These are phyloP conservation scores for Arctopsyche grandis DNA, from an alignment of 1,140 invertebrate species.

Conservation along the genomic window DNA sequence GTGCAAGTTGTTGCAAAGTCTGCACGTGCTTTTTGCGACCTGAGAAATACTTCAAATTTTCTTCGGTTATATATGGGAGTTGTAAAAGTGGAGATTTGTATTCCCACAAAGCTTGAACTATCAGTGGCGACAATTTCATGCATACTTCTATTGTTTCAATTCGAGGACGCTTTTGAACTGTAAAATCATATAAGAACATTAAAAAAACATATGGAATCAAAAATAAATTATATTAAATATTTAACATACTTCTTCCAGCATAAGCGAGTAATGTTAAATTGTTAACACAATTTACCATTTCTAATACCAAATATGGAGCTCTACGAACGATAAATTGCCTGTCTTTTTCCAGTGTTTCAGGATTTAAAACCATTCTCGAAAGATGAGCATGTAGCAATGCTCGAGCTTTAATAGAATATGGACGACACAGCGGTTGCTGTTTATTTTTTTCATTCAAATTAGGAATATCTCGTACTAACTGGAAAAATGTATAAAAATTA, in stretches of 20 bases:
- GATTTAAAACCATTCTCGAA: slow-evolving; percentile 81
- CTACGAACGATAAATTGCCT: slow-evolving; percentile 90
- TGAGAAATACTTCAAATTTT: slow-evolving; percentile 91
- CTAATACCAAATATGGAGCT: slow-evolving; percentile 95
- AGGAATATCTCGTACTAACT: slow-evolving; percentile 90
- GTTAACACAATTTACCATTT: slow-evolving; percentile 96
- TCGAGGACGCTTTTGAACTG: slow-evolving; percentile 81
- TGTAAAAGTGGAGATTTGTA: slow-evolving; percentile 93
- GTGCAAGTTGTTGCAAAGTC: slow-evolving; percentile 88
- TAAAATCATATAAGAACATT: slow-evolving; percentile 58
- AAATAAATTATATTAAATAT: slow-evolving; percentile 29
- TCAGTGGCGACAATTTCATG: slow-evolving; percentile 96
- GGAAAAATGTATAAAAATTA: slow-evolving; percentile 57
- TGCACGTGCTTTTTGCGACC: slow-evolving; percentile 87
- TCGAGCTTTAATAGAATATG: slow-evolving; percentile 97
- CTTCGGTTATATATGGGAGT: slow-evolving; percentile 94
- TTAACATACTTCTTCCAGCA: slow-evolving; percentile 81
- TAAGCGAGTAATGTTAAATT: slow-evolving; percentile 93
- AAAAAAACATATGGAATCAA: slow-evolving; percentile 34
- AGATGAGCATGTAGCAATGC: slow-evolving; percentile 95
- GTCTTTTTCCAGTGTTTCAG: slow-evolving; percentile 85
- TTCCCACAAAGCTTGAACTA: slow-evolving; percentile 97
- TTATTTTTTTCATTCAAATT: slow-evolving; percentile 96
- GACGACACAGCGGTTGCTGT: slow-evolving; percentile 90
- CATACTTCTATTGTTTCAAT: slow-evolving; percentile 97